These are phyloP conservation scores for Columba livia DNA, from an alignment of 2,113 vertebrate species.

Conservation along the genomic window DNA sequence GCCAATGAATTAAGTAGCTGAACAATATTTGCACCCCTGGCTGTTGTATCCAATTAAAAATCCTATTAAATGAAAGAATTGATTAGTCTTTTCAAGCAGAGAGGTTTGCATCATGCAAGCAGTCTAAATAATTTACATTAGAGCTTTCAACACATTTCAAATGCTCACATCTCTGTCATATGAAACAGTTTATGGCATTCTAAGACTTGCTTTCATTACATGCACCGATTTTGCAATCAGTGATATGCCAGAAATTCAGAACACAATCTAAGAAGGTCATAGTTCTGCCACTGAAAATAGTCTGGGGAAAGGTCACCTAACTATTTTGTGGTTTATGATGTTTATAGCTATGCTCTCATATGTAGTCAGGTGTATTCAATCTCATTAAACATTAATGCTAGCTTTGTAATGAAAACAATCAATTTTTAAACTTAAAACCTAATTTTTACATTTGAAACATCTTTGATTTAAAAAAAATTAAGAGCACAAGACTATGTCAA, in stretches of 20 bases:
- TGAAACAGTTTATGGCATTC: conserved; percentile 59
- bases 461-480: conserved; percentile 51
- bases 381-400: conserved; percentile 61
- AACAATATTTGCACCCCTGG: conserved; percentile 68
- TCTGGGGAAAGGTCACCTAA: conserved; percentile 65
- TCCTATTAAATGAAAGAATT: conserved; percentile 71
- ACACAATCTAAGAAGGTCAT: conserved; percentile 58
- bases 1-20: conserved; percentile 45
- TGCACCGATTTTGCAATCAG: conserved; percentile 62
- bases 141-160: conserved; percentile 64
- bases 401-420: conserved; percentile 67
- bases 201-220: conserved; percentile 45
- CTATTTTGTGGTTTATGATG: conserved; percentile 51
- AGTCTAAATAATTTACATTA: conserved; percentile 75
- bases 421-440: conserved; percentile 53
- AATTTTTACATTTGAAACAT: conserved; percentile 53
- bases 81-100: conserved; percentile 72
- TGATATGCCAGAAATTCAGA: conserved; percentile 41
- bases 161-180: conserved; percentile 53
- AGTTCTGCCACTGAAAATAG: conserved; percentile 35
- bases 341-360: conserved; percentile 47
- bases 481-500: background rate
- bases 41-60: conserved; percentile 78
- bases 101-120: conserved; percentile 62
- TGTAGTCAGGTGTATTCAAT: background rate